These are phyloP conservation scores for Psettodes erumei DNA, from an alignment of 2,113 vertebrate species.

Conservation along the genomic window DNA sequence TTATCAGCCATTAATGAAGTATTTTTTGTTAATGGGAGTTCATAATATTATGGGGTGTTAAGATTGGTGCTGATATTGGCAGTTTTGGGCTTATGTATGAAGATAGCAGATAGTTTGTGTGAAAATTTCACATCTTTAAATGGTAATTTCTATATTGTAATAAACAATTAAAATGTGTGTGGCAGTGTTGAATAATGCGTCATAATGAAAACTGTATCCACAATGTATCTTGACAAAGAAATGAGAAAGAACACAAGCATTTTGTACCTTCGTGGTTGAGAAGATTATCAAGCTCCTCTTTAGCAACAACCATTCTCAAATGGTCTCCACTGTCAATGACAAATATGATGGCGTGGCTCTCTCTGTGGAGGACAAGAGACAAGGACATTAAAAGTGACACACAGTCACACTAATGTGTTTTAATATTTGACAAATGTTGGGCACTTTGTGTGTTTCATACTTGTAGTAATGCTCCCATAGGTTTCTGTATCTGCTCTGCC, in stretches of 20 bases:
- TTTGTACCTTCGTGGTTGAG: constrained; percentile 93
- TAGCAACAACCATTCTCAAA: constrained; percentile 98
- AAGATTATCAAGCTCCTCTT: constrained; percentile 95
- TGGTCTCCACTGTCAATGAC: constrained; percentile 97
- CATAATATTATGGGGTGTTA: not conserved
- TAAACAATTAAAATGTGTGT: not conserved
- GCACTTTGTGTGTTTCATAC: constrained; percentile 78
- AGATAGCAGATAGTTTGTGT: too few species aligned
- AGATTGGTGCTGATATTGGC: too few species aligned
- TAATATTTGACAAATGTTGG: not conserved
- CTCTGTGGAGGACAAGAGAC: constrained; percentile 82
- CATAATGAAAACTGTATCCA: not conserved
- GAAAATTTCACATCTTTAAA: not conserved
- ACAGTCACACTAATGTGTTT: not conserved
- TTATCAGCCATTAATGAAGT: not conserved
- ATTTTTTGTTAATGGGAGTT: not conserved
- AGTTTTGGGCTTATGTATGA: too few species aligned
- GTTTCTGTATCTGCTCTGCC: constrained; percentile 96
- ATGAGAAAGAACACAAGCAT: not conserved
- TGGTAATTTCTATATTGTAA: not conserved
- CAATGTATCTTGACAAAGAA: not conserved
- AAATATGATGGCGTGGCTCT: constrained; percentile 98
- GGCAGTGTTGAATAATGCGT: not conserved
- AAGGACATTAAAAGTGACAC: not conserved
- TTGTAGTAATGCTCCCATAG: constrained; percentile 99